phyloP scores from a whole-genome alignment of 2,888 invertebrate species.

The Choristoneura rosaceana region DNA sequence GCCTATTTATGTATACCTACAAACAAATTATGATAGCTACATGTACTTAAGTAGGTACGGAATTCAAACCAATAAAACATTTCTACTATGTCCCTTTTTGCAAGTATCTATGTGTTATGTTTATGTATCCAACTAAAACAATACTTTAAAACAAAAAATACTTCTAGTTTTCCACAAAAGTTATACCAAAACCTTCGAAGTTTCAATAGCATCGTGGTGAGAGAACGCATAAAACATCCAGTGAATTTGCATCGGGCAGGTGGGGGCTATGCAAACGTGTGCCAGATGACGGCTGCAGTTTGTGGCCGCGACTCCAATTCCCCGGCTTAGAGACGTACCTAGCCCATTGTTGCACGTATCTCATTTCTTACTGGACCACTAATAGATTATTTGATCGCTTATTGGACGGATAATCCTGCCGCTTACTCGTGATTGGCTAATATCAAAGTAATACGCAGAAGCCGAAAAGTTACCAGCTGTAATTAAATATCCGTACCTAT shows the following conservation, averaged over 20 bases:
- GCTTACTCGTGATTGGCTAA: conserved; percentile 9
- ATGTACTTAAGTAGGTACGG: background rate
- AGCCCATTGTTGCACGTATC: conserved; percentile 25
- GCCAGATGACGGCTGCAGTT: conserved; percentile 63
- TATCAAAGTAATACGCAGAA: conserved; percentile 1
- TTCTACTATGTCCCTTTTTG: background rate
- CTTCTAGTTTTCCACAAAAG: background rate
- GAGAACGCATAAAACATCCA: conserved; percentile 57
- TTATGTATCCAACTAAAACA: background rate
- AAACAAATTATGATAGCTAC: background rate
- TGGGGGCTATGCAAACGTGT: conserved; percentile 49
- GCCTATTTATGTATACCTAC: background rate
- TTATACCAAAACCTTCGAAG: conserved; percentile 18
- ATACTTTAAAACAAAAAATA: conserved; percentile 1
- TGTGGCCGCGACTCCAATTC: conserved; percentile 59
- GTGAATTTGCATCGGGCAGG: conserved; percentile 49
- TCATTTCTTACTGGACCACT: conserved; percentile 30
- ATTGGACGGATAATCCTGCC: conserved; percentile 17
- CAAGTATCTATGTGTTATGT: background rate
- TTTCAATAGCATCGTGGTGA: conserved; percentile 36
- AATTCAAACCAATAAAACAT: background rate
- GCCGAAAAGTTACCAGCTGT: background rate
- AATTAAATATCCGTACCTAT: conserved; percentile 7
- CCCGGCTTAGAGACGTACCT: conserved; percentile 44
- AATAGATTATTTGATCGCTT: conserved; percentile 7